Percentiles rank a stretch among this genome's conserved stretches.
phyloP scores from a whole-genome alignment of 2,888 invertebrate genomes.

The Pachliopta kotzebuea region DNA sequence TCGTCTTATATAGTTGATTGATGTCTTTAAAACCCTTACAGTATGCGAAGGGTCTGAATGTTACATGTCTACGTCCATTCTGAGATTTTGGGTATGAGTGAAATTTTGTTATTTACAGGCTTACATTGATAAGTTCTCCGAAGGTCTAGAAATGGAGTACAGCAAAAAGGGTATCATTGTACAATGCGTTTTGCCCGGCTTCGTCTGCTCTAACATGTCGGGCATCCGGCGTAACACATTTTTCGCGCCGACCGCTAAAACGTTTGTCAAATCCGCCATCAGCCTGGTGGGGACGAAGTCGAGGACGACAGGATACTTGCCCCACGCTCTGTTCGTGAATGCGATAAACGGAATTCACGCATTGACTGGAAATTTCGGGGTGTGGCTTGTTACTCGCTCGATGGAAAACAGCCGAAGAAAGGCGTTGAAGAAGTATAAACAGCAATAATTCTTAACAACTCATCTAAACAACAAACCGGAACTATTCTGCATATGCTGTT shows the following conservation, averaged over 20 bases:
- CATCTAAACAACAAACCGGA: slow-evolving; percentile 4
- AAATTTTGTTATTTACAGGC: slow-evolving; percentile 70
- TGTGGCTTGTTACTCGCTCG: slow-evolving; percentile 83
- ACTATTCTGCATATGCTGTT: slow-evolving; percentile 3
- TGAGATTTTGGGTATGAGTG: not conserved
- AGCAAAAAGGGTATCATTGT: slow-evolving; percentile 85
- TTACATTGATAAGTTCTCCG: slow-evolving; percentile 90
- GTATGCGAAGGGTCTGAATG: slow-evolving; percentile 20
- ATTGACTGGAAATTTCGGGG: slow-evolving; percentile 76
- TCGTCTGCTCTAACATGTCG: slow-evolving; percentile 95
- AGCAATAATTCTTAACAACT: slow-evolving; percentile 50
- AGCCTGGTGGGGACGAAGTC: slow-evolving; percentile 85
- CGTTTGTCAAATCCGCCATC: slow-evolving; percentile 86
- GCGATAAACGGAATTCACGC: slow-evolving; percentile 69
- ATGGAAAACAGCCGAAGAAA: slow-evolving; percentile 84
- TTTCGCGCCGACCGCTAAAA: slow-evolving; percentile 87
- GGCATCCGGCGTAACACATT: slow-evolving; percentile 86
- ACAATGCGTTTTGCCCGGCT: slow-evolving; percentile 92
- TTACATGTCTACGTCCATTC: slow-evolving; percentile 4
- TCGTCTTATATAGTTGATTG: slow-evolving; percentile 15
- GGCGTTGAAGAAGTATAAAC: slow-evolving; percentile 77
- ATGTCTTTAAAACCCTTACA: slow-evolving; percentile 14
- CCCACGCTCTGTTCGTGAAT: slow-evolving; percentile 82
- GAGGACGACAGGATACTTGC: slow-evolving; percentile 88
- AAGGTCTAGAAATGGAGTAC: slow-evolving; percentile 88